phyloP scores from a whole-genome alignment of 2,797 vertebrate species.

The Ambastaia sidthimunki region DNA sequence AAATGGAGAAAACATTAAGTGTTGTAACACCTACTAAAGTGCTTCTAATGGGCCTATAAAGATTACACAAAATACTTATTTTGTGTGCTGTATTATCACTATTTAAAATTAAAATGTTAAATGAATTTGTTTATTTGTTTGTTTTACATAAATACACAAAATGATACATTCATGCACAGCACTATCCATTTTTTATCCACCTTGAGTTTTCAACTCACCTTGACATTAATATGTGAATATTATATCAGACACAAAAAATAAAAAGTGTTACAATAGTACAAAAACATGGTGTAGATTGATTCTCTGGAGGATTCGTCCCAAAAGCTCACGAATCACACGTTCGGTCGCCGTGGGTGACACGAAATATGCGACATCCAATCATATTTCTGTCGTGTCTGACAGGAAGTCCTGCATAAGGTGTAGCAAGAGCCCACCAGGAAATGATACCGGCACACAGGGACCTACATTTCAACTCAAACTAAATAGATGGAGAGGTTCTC shows the following conservation, averaged over 20 bases:
- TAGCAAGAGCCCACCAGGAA: constrained; percentile 50
- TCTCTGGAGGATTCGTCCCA: constrained; percentile 19
- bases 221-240: not conserved
- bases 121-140: not conserved
- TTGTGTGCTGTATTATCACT: not conserved
- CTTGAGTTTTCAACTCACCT: not conserved
- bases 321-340: constrained; percentile 28
- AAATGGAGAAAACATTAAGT: not conserved
- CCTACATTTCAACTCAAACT: constrained; percentile 47
- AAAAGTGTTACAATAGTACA: not conserved
- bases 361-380: constrained; percentile 47
- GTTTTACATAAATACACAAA: not conserved
- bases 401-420: constrained; percentile 36
- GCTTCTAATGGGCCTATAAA: not conserved
- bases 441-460: constrained; percentile 45
- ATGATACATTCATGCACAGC: not conserved
- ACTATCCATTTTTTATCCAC: no score
- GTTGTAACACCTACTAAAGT: not conserved
- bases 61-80: not conserved
- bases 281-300: constrained; percentile 16
- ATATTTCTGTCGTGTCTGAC: constrained; percentile 32
- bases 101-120: not conserved
- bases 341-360: constrained; percentile 28
- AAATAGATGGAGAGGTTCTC: constrained; percentile 10
- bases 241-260: not conserved